Evolutionary conservation across 2,888 invertebrate species (phyloP), one percentile per base, ranked within the genome.

Genomic region (Drosophila aldrichi): DNA sequence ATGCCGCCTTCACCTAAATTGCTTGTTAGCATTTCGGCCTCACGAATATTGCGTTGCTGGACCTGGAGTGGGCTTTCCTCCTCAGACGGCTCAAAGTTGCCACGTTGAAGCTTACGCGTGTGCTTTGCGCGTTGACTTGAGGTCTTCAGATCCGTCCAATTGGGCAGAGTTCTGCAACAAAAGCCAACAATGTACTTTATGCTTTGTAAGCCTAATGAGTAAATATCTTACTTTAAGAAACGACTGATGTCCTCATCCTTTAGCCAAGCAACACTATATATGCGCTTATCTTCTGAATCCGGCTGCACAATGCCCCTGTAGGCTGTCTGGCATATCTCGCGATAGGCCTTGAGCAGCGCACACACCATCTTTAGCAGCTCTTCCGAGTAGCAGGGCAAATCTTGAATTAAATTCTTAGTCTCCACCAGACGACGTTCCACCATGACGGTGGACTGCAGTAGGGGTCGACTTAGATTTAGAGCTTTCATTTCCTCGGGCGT

Each of bases 201-300:
- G 3, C 9, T 18, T 12, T 0, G n/a, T n/a, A 0, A 29, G 12
- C 16, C 14, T 1, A 22, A 54, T 8, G 0, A 14, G 2, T 14
- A 9, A 0, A 22, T 41, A 65, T 93, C 81, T 94, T 94, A 95
- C 95, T 97, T 97, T 82, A 99, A 95, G 93, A 98, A 97, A 60
- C 98, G 94, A 90, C 96, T 97, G 71, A 99, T 98, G 91, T 99
- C 98, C 87, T 98, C 98, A 93, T 99, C 98, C 81, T 97, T 97
- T 1, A 98, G 94, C 98, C 98, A 97, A 14, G 96, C 95, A 1
- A 97, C 96, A 86, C 96, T 97, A 81, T 97, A 96, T 67, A 97
- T 96, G 70, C 96, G 93, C 81, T 96, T 95, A 85, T 97, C 96
- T 89, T 97, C 96, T 0, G 95, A 94, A 84, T 96, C 96, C 0